Conservation (phyloP, 1,140 invertebrate genomes). For the Hypsibius dujardini region DNA sequence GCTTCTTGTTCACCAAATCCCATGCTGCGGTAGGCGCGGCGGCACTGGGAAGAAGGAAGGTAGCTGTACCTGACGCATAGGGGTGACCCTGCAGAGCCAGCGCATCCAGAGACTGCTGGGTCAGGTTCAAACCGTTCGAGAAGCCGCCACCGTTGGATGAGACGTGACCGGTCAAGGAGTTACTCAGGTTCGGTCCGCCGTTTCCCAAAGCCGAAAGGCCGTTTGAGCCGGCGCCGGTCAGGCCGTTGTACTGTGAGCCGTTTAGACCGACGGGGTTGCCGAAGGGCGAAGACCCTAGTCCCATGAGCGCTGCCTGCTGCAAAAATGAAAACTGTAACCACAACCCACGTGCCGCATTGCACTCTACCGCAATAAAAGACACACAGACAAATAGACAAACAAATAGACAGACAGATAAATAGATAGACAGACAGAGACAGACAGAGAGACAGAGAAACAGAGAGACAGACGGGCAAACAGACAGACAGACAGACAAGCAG, state of each 20-base stretch:
- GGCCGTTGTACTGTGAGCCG: neutral
- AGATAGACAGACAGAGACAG: too few relatives aligned
- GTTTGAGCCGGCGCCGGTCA: neutral
- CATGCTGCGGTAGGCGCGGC: neutral
- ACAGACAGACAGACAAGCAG: too few relatives aligned
- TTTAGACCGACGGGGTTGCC: neutral
- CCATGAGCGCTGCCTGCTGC: constrained; percentile 11
- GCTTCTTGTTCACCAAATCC: neutral
- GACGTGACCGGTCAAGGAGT: neutral
- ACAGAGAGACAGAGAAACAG: too few relatives aligned
- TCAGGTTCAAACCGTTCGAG: neutral
- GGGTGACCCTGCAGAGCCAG: neutral
- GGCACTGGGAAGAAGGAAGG: neutral
- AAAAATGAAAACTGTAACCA: neutral
- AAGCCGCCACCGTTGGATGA: neutral
- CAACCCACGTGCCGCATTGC: neutral
- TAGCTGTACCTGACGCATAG: neutral
- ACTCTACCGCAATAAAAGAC: too few relatives aligned
- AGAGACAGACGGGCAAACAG: too few relatives aligned
- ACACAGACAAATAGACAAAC: too few relatives aligned
- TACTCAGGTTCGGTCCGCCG: neutral
- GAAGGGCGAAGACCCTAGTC: constrained; percentile 1
- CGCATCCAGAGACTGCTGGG: neutral
- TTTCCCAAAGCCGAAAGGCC: too few relatives aligned
- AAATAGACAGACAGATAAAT: too few relatives aligned